Conservation (phyloP, 2,113 vertebrate species). For the Chionomys nivalis region DNA sequence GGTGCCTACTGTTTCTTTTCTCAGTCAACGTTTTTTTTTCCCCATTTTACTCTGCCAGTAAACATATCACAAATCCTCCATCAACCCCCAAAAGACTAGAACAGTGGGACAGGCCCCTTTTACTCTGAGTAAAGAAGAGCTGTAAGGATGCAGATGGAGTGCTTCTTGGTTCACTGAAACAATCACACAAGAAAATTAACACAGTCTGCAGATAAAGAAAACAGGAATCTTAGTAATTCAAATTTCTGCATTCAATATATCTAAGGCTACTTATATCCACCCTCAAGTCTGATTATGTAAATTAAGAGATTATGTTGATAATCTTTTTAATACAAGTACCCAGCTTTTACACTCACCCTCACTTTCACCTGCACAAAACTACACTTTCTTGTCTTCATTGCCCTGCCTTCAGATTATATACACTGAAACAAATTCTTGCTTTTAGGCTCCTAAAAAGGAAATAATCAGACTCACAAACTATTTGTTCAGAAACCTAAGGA, state of each 20-base stretch:
- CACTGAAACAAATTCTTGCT: conserved; percentile 45
- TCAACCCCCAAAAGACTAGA: neutral
- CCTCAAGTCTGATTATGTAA: conserved; percentile 29
- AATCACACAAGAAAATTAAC: conserved; percentile 39
- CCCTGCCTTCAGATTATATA: conserved; percentile 35
- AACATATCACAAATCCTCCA: neutral
- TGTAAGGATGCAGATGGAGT: conserved; percentile 19
- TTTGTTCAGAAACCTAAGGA: conserved; percentile 59
- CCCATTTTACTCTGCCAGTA: neutral
- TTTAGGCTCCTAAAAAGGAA: conserved; percentile 52
- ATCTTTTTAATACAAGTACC: conserved; percentile 44
- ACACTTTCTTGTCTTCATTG: neutral
- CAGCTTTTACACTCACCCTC: neutral
- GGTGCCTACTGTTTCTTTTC: neutral
- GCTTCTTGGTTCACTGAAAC: neutral
- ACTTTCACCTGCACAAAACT: conserved; percentile 56
- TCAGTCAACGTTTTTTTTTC: conserved; percentile 3
- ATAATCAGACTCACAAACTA: conserved; percentile 54
- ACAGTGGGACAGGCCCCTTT: neutral
- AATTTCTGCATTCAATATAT: neutral
- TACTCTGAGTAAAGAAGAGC: neutral
- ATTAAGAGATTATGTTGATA: conserved; percentile 20
- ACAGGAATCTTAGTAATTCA: neutral
- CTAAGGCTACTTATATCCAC: conserved; percentile 41
- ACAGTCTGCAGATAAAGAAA: conserved; percentile 23